Evolutionary conservation across 2,113 vertebrate species (phyloP), one percentile per base, ranked within the genome.

Genomic region (Vulpes vulpes): DNA sequence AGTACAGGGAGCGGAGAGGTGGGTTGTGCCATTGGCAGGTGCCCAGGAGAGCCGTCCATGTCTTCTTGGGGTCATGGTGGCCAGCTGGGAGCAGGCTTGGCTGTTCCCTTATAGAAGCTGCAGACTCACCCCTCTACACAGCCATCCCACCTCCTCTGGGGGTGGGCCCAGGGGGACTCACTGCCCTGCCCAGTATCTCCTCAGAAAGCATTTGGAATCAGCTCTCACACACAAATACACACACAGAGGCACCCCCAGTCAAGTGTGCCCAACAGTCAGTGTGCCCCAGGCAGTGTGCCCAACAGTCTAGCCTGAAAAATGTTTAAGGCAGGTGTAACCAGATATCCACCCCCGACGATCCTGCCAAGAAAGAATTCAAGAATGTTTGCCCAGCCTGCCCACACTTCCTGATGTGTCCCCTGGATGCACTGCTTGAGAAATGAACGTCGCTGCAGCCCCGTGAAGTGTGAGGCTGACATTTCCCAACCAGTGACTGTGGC

Each of bases 401-500:
- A 32, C 12, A 38, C 89, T 96, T 97, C 97, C 97, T 82, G 78
- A 38, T 78, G 53, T 96, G 98, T 53, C 96, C 96, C 43, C 73
- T 89, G 85, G 60, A 43, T 79, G 97, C 85, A n/a, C 97, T 64
- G 38, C 73, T 8, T 85, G 89, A 82, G 93, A 95, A 96, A 20
- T 3, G 27, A 64, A 55, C 30, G 51, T 86, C 38, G 4, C 57
- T 12, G 7, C 53, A 57, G 59, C 32, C 60, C 62, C 9, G 0
- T 15, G 38, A 17, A 8, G 16, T 51, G 79, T 9, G 83, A 73
- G 84, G 65, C 67, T 19, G 62, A 38, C 14, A 1, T 69, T 57
- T 53, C 30, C 11, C 11, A 19, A 5, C 38, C 15, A 0, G 65
- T 32, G 22, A 30, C 19, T 2, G 3, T 84, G 80, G 76, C 43